A percentile compares a stretch with the other conserved stretches of the same genome.
Evolutionary conservation across 1,140 invertebrate genomes (phyloP).

Genomic region (Drosophila tristis): DNA sequence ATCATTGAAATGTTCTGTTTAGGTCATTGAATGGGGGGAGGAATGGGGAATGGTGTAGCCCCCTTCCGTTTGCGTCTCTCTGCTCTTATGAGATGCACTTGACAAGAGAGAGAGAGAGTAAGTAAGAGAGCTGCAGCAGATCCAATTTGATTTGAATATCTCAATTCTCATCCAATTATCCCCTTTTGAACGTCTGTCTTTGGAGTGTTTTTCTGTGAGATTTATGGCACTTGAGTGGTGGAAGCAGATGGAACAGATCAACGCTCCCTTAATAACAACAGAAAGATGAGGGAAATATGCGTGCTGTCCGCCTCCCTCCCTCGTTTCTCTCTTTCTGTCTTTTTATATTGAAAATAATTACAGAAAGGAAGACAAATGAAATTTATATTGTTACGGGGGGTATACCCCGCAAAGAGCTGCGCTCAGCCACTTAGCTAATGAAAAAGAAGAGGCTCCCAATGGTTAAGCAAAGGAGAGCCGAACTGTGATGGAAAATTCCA

Average conservation of each 20-base stretch:
- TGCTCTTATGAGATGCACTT: slow-evolving; percentile 16
- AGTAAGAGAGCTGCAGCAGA: not conserved
- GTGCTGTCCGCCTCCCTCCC: not conserved
- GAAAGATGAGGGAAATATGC: slow-evolving; percentile 15
- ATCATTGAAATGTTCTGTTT: slow-evolving; percentile 14
- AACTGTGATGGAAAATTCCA: slow-evolving; percentile 46
- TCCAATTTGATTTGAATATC: slow-evolving; percentile 50
- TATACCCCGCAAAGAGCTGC: not conserved
- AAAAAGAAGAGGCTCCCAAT: slow-evolving; percentile 44
- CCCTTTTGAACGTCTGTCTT: slow-evolving; percentile 62
- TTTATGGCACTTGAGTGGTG: slow-evolving; percentile 69
- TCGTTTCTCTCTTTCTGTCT: not conserved
- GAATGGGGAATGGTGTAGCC: not conserved
- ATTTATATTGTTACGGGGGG: slow-evolving; percentile 42
- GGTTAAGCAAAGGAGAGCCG: not conserved
- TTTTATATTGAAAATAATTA: slow-evolving; percentile 48
- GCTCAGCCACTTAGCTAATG: slow-evolving; percentile 69
- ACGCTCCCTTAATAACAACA: slow-evolving; percentile 45
- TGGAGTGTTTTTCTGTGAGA: slow-evolving; percentile 61
- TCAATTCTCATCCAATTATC: slow-evolving; percentile 75
- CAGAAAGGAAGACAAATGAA: slow-evolving; percentile 41
- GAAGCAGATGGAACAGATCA: slow-evolving; percentile 56
- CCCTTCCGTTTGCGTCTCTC: not conserved
- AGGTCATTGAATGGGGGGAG: slow-evolving; percentile 1
- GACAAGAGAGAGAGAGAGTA: no score